A percentile compares a stretch with the other conserved stretches of the same genome.
These are phyloP conservation scores for Dascillus cervinus DNA, from an alignment of 2,888 invertebrate genomes.

Conservation along the genomic window DNA sequence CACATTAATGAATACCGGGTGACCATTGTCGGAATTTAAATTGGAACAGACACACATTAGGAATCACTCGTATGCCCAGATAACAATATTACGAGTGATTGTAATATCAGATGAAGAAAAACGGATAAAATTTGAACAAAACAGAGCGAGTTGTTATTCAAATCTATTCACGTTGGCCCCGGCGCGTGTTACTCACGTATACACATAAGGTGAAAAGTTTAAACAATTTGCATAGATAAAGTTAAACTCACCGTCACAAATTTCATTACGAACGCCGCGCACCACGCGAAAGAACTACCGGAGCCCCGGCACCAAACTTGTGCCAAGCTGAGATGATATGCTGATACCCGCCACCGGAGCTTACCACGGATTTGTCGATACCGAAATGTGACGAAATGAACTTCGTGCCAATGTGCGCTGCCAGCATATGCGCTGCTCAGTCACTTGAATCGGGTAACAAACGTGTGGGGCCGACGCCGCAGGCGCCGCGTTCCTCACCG, in stretches of 20 bases:
- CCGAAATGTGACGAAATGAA: conserved; percentile 36
- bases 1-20: no score
- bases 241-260: conserved; percentile 19
- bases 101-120: no score
- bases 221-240: conserved; percentile 16
- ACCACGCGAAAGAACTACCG: conserved; percentile 37
- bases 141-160: no score
- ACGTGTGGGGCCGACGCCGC: conserved; percentile 37
- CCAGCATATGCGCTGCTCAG: conserved; percentile 38
- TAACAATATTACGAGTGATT: no score
- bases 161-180: no score
- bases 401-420: conserved; percentile 32
- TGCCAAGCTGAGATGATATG: conserved; percentile 41
- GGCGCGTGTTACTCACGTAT: no score
- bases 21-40: no score
- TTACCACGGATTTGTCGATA: conserved; percentile 43
- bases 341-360: conserved; percentile 38
- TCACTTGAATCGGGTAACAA: conserved; percentile 38
- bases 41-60: no score
- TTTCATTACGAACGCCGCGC: conserved; percentile 20
- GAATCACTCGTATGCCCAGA: no score
- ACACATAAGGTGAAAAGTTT: conserved; percentile 12
- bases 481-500: no score
- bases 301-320: conserved; percentile 33
- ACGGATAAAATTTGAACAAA: no score